These are phyloP conservation scores for Sebastolobus alascanus DNA, from an alignment of 2,797 vertebrate species.

Conservation along the genomic window DNA sequence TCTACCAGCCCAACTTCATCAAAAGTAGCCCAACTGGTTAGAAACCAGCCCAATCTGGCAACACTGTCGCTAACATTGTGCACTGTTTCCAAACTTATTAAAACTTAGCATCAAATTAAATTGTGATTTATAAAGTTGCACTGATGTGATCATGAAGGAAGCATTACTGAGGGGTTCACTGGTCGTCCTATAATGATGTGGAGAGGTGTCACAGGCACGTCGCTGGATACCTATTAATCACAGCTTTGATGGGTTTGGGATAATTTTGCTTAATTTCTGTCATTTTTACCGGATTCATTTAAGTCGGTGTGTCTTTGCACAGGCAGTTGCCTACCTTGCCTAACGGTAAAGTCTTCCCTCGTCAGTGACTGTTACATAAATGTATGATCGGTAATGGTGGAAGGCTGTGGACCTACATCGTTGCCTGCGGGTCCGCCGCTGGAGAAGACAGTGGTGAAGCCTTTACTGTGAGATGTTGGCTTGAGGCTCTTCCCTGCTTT, in stretches of 20 bases:
- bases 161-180: background rate
- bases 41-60: too few relatives aligned
- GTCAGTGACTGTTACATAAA: background rate
- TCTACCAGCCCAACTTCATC: too few relatives aligned
- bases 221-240: background rate
- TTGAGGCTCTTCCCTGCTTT: slow-evolving; percentile 98
- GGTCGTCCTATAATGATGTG: background rate
- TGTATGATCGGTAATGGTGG: background rate
- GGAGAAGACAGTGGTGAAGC: slow-evolving; percentile 93
- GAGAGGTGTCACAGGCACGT: too few relatives aligned
- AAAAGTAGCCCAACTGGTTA: too few relatives aligned
- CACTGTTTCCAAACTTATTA: background rate
- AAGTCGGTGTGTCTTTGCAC: background rate
- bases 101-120: background rate
- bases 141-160: background rate
- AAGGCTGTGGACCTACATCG: slow-evolving; percentile 76
- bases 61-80: background rate
- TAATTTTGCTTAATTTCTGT: background rate
- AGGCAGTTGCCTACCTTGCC: too few relatives aligned
- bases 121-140: slow-evolving; percentile 3
- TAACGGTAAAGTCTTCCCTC: too few relatives aligned
- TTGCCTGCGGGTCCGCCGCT: slow-evolving; percentile 86
- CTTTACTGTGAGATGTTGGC: slow-evolving; percentile 96
- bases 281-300: background rate
- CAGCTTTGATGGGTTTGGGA: background rate